Percentiles rank a stretch among this genome's conserved stretches.
phyloP scores from a whole-genome alignment of 2,113 vertebrate genomes.

The Capra hircus region DNA sequence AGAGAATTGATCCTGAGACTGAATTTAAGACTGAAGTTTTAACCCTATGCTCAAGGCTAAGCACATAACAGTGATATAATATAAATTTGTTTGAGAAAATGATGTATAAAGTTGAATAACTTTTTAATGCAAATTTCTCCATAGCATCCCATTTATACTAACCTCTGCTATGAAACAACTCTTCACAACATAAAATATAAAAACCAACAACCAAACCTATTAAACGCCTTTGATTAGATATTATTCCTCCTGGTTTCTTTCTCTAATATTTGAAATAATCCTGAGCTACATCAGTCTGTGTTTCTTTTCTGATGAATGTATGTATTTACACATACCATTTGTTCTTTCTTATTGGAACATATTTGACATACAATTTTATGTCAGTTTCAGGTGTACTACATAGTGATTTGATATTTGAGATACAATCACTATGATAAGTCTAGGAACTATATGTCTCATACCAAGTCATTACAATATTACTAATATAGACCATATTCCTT shows the following conservation, averaged over 20 bases:
- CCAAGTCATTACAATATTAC: background rate
- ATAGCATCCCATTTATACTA: background rate
- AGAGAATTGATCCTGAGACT: background rate
- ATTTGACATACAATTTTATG: background rate
- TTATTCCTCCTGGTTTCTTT: background rate
- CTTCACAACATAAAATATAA: background rate
- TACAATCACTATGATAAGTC: background rate
- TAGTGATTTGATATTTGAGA: background rate
- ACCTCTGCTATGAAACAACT: background rate
- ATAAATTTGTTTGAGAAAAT: background rate
- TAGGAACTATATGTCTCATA: background rate
- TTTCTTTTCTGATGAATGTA: slow-evolving; percentile 10
- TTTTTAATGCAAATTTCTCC: background rate
- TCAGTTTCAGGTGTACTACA: background rate
- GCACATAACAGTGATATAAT: background rate
- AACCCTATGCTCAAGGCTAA: background rate
- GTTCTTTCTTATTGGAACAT: background rate
- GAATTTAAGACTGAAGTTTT: background rate
- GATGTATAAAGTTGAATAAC: background rate
- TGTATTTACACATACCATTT: background rate
- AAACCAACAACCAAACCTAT: background rate
- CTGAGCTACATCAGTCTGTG: background rate
- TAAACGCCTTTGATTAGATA: background rate
- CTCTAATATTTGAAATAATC: background rate
- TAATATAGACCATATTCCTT: background rate